Conservation (phyloP, 2,113 vertebrate genomes). For the Menidia beryllina region DNA sequence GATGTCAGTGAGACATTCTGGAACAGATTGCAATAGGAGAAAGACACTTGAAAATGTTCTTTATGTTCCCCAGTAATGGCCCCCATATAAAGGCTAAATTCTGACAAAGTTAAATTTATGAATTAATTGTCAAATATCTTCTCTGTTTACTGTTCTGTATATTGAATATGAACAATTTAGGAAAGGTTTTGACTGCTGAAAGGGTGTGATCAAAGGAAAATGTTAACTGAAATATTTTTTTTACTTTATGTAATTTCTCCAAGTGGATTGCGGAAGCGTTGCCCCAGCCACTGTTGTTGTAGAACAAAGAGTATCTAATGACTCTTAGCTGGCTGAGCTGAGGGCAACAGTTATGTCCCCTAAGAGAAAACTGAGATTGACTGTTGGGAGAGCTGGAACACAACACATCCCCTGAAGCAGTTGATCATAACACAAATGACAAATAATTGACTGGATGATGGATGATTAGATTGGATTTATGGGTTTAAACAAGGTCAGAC, state of each 20-base stretch:
- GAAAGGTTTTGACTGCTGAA: too few species aligned
- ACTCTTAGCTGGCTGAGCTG: conserved; percentile 53
- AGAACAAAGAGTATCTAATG: conserved; percentile 52
- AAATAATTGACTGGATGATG: conserved; percentile 82
- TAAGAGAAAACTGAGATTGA: conserved; percentile 72
- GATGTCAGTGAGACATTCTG: conserved; percentile 55
- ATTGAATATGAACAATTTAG: not conserved
- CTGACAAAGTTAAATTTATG: not conserved
- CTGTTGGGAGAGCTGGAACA: conserved; percentile 66
- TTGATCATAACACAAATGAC: conserved; percentile 81
- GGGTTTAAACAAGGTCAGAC: conserved; percentile 81
- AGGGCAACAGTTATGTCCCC: conserved; percentile 62
- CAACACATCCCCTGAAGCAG: conserved; percentile 73
- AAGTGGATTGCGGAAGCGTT: conserved; percentile 21
- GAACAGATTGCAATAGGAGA: conserved; percentile 23
- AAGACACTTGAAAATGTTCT: conserved; percentile 18
- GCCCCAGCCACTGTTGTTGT: conserved; percentile 27
- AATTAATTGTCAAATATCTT: too few species aligned
- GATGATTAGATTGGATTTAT: conserved; percentile 80
- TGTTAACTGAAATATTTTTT: too few species aligned
- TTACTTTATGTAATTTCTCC: conserved; percentile 5
- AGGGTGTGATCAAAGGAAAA: too few species aligned
- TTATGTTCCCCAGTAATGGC: conserved; percentile 1
- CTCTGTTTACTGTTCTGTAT: not conserved
- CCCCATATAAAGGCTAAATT: not conserved